Evolutionary conservation across 1,140 invertebrate genomes (phyloP).

Genomic region (Meloidogyne floridensis): DNA sequence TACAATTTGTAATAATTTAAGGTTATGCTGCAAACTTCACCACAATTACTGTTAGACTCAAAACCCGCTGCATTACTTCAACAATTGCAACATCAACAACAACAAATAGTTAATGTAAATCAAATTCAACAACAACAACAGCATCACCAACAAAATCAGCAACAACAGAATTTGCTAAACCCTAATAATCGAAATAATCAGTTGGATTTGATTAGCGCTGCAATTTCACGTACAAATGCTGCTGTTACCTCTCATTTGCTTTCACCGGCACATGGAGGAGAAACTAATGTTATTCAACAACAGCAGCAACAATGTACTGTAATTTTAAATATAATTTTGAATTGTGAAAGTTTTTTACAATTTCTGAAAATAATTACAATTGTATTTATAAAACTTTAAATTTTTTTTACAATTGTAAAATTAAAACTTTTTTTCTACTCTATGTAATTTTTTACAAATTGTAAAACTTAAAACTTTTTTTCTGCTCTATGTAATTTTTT

Average conservation of each 20-base stretch:
- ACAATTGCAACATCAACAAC: conserved; percentile 32
- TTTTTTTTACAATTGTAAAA: too few relatives aligned
- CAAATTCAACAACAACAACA: not conserved
- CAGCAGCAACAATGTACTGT: conserved; percentile 11
- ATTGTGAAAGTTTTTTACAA: not conserved
- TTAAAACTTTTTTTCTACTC: too few relatives aligned
- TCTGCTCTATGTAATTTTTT: too few relatives aligned
- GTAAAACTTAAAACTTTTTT: too few relatives aligned
- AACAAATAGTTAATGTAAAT: conserved; percentile 27
- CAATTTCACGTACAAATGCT: conserved; percentile 25
- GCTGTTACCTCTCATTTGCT: conserved; percentile 21
- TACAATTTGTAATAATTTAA: too few relatives aligned
- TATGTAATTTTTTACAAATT: too few relatives aligned
- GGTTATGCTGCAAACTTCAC: conserved; percentile 20
- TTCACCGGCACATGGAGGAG: conserved; percentile 23
- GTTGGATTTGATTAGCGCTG: conserved; percentile 19
- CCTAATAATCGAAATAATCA: not conserved
- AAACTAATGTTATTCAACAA: conserved; percentile 7
- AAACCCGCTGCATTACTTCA: not conserved
- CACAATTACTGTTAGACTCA: conserved; percentile 26
- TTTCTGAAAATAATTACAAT: not conserved
- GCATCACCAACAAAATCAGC: too few relatives aligned
- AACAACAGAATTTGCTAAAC: too few relatives aligned
- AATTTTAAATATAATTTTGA: not conserved
- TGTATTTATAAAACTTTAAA: too few relatives aligned